These are phyloP conservation scores for Pseudachorutes palmiensis DNA, from an alignment of 1,140 invertebrate species.

Conservation along the genomic window DNA sequence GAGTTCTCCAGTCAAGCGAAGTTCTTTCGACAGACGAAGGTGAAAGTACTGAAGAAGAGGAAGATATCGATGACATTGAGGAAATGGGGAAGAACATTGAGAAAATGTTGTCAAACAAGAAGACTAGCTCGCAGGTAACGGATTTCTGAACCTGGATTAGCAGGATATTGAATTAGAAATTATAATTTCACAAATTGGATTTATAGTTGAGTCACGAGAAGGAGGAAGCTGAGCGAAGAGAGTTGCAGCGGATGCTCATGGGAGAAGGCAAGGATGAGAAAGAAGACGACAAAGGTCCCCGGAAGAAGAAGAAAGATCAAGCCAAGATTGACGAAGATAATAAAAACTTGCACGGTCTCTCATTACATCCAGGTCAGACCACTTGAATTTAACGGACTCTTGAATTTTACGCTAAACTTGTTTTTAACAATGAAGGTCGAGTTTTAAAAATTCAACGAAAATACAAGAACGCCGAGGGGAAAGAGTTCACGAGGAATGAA, in stretches of 20 bases:
- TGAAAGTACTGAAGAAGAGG: constrained; percentile 46
- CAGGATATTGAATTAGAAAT: too few relatives aligned
- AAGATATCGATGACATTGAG: constrained; percentile 50
- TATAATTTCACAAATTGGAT: too few relatives aligned
- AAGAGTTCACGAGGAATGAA: constrained; percentile 52
- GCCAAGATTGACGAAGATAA: not conserved
- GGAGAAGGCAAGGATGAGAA: constrained; percentile 42
- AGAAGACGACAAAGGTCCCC: constrained; percentile 36
- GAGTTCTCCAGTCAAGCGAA: constrained; percentile 51
- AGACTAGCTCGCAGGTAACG: constrained; percentile 44
- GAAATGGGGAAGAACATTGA: constrained; percentile 55
- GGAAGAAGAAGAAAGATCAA: constrained; percentile 26
- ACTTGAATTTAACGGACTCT: not conserved
- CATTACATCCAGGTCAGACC: not conserved
- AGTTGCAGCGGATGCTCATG: constrained; percentile 54
- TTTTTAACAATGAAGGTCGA: constrained; percentile 28
- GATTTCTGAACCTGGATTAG: not conserved
- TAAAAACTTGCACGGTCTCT: not conserved
- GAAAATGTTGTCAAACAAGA: constrained; percentile 54
- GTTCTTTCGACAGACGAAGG: constrained; percentile 55
- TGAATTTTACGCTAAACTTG: not conserved
- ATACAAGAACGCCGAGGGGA: constrained; percentile 50
- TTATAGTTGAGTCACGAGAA: constrained; percentile 42
- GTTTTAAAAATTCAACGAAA: constrained; percentile 55
- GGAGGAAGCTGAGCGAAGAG: constrained; percentile 53